Evolutionary conservation across 2,113 vertebrate species (phyloP), one percentile per base, ranked within the genome.

Genomic region (Phainopepla nitens): DNA sequence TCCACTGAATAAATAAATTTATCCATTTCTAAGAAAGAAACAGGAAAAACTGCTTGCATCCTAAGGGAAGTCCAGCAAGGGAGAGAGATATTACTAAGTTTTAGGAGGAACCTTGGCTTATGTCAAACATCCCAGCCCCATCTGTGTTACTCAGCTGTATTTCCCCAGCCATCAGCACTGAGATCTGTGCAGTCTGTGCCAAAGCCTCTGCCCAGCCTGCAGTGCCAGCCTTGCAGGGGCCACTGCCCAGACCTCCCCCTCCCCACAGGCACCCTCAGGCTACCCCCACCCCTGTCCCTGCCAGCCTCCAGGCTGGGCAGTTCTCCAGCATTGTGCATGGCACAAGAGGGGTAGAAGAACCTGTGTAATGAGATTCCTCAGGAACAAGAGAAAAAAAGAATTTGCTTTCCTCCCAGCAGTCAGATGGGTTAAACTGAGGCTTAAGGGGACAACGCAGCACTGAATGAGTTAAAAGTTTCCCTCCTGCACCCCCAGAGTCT

Each of bases 121-220:
- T 25, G 22, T 14, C 49, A 60, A 17, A 9, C 19, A 24, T 5
- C 25, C 54, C 50, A 57, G 66, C n/a, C 66, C 29, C 29, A 5
- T 31, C 25, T 31, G 33, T 0, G 1, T 36, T n/a, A 3, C 28
- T 47, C 33, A 21, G 65, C 35, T 51, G 1, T 15, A 13, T 17
- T 11, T 53, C 36, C 44, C 50, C 49, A 71, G 41, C 39, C 51
- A 58, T 10, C 27, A 70, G 49, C 39, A 27, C 25, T 51, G 11
- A 0, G 7, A 14, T 13, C 7, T 36, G 42, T 1, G 2, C n/a
- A 49, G 19, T 3, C 27, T 13, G 35, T 57, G 78, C 50, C 39
- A 53, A 3, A 8, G 33, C 22, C 78, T 56, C 5, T 1, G 7
- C 36, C 70, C 13, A 18, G 31, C 31, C 28, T 17, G 77, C 83